Evolutionary conservation across 2,113 vertebrate genomes (phyloP).

Genomic region (Bos indicus): DNA sequence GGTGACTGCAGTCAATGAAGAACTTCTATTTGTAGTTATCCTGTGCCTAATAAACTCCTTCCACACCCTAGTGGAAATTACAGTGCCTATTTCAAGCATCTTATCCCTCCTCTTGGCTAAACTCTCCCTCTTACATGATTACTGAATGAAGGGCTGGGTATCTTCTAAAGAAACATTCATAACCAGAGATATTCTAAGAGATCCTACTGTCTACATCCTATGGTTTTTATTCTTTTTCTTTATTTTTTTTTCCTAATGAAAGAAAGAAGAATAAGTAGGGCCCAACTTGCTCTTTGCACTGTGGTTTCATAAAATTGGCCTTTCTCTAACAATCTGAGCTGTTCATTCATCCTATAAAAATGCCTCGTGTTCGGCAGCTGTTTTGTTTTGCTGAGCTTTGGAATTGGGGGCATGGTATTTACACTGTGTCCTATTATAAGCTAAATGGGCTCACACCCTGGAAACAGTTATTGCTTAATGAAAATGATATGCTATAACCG

Average conservation of each 20-base stretch:
- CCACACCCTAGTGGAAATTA: background rate
- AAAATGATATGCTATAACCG: slow-evolving; percentile 36
- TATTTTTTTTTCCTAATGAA: background rate
- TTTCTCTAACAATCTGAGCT: slow-evolving; percentile 31
- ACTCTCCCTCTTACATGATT: background rate
- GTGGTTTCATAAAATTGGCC: slow-evolving; percentile 24
- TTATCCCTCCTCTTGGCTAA: background rate
- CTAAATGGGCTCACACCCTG: slow-evolving; percentile 38
- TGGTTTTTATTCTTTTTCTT: background rate
- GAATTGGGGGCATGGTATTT: background rate
- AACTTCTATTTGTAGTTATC: background rate
- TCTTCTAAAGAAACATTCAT: background rate
- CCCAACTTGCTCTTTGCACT: background rate
- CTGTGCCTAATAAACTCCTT: background rate
- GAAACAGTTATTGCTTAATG: slow-evolving; percentile 47
- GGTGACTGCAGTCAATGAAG: background rate
- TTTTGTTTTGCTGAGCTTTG: slow-evolving; percentile 46
- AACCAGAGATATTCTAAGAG: background rate
- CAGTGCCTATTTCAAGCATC: background rate
- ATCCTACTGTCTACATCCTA: background rate
- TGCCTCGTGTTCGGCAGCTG: slow-evolving; percentile 13
- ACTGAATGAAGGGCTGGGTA: background rate
- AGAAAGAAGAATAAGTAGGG: background rate
- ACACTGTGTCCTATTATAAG: slow-evolving; percentile 18
- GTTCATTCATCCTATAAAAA: slow-evolving; percentile 51